phyloP scores from a whole-genome alignment of 1,140 invertebrate species.

The Leucophenga varia region DNA sequence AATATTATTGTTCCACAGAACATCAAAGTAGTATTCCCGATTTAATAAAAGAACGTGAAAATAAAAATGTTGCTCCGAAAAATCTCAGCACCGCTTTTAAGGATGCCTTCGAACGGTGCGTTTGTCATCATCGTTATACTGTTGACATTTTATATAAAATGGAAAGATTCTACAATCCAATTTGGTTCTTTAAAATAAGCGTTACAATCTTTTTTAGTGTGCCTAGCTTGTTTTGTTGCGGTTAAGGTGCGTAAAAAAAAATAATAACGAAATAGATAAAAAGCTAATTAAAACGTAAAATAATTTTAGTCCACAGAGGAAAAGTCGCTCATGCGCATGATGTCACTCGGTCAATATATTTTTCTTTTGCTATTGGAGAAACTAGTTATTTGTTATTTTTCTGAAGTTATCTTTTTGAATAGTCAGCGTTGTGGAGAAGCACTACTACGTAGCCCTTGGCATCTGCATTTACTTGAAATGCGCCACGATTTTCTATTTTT shows the following conservation, averaged over 20 bases:
- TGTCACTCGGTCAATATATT: conserved; percentile 41
- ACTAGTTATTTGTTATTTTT: conserved; percentile 48
- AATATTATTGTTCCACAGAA: conserved; percentile 28
- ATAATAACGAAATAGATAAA: too few species aligned
- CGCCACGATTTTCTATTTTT: conserved; percentile 40
- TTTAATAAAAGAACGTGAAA: too few species aligned
- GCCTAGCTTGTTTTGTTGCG: conserved; percentile 40
- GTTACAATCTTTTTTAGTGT: conserved; percentile 46
- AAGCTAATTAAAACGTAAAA: not conserved
- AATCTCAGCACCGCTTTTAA: conserved; percentile 25
- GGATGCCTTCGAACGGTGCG: conserved; percentile 20
- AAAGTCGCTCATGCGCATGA: conserved; percentile 40
- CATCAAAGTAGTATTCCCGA: not conserved
- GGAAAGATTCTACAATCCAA: conserved; percentile 41
- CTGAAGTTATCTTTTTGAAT: conserved; percentile 40
- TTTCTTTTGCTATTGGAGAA: conserved; percentile 37
- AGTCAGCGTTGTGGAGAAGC: conserved; percentile 46
- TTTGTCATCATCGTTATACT: conserved; percentile 38
- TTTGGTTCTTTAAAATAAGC: conserved; percentile 45
- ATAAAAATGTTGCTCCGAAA: not conserved
- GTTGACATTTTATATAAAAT: conserved; percentile 25
- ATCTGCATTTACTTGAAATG: conserved; percentile 34
- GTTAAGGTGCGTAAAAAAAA: conserved; percentile 28
- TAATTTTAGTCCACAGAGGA: conserved; percentile 21
- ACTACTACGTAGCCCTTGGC: conserved; percentile 43